These are phyloP conservation scores for Lasioglossum zephyrum DNA, from an alignment of 2,888 invertebrate genomes.

Conservation along the genomic window DNA sequence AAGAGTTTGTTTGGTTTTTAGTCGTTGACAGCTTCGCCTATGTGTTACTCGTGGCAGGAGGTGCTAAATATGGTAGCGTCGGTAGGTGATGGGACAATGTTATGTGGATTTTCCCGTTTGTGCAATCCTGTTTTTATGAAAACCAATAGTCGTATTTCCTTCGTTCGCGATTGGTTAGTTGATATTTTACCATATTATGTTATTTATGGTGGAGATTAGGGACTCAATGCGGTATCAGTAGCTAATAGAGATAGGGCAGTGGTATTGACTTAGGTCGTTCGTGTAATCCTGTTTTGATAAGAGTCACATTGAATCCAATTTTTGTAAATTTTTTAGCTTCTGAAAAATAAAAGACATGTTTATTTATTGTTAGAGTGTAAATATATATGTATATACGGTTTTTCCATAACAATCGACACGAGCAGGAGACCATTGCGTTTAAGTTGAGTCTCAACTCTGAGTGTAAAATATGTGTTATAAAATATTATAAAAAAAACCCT, in stretches of 20 bases:
- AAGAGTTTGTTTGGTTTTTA: background rate
- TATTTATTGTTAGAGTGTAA: background rate
- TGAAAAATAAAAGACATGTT: background rate
- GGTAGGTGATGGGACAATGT: background rate
- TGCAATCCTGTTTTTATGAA: background rate
- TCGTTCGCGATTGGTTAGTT: background rate
- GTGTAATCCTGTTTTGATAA: background rate
- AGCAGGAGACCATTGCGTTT: background rate
- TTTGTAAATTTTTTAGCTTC: background rate
- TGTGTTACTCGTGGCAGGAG: background rate
- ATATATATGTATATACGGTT: background rate
- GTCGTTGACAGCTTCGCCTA: background rate
- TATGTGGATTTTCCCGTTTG: background rate
- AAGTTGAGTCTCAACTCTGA: background rate
- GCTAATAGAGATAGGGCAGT: background rate
- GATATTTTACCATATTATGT: background rate
- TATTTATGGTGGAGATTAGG: background rate
- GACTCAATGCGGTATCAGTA: background rate
- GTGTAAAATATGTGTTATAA: no score
- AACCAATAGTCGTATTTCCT: background rate
- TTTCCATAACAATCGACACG: background rate
- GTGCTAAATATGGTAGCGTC: background rate
- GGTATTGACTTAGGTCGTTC: background rate
- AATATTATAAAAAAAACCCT: background rate
- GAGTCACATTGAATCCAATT: background rate